phyloP scores from a whole-genome alignment of 2,113 vertebrate genomes.

The Sinocyclocheilus maitianheensis region DNA sequence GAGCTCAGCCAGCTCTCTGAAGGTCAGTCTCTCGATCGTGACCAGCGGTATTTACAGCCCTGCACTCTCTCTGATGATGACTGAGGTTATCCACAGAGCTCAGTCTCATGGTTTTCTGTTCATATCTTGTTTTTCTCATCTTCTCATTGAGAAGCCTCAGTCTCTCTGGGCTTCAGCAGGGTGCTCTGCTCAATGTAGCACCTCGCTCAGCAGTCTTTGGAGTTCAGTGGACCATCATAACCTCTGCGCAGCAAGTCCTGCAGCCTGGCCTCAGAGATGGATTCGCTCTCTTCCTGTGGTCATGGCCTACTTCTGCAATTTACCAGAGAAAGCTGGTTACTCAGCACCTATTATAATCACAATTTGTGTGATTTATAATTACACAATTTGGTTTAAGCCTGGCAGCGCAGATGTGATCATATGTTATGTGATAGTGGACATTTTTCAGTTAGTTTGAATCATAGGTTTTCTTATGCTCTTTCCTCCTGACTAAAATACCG shows the following conservation, averaged over 20 bases:
- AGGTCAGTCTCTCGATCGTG: neutral
- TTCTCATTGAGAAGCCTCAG: neutral
- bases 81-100: neutral
- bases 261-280: neutral
- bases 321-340: neutral
- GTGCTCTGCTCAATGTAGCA: neutral
- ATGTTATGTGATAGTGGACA: no score
- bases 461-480: no score
- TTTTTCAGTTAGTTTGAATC: no score
- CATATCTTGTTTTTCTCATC: neutral
- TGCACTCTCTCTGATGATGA: neutral
- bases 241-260: neutral
- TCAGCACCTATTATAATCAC: neutral
- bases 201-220: neutral
- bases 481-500: no score
- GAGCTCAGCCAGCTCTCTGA: neutral
- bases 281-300: neutral
- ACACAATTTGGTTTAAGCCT: neutral
- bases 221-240: neutral
- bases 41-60: neutral
- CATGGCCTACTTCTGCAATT: constrained; percentile 29
- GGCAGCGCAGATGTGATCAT: neutral
- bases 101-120: neutral
- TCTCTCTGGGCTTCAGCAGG: neutral
- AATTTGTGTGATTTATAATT: neutral